phyloP scores from a whole-genome alignment of 2,797 vertebrate species.

The Diplodus sargus region DNA sequence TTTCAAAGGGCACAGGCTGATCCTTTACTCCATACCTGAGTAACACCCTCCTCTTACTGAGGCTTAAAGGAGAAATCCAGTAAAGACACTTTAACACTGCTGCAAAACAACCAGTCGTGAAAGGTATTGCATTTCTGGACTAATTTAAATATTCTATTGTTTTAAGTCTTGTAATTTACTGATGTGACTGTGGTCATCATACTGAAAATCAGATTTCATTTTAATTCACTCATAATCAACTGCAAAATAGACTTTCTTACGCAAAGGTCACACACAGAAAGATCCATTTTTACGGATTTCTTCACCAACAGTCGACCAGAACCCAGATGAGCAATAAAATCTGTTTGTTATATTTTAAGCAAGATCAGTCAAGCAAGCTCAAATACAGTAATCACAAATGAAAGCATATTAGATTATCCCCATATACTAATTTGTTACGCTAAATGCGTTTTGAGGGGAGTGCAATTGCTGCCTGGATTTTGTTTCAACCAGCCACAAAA shows the following conservation, averaged over 20 bases:
- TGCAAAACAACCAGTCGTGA: constrained; percentile 5
- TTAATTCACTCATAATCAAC: background rate
- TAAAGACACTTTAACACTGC: constrained; percentile 23
- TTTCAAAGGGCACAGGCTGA: constrained; percentile 64
- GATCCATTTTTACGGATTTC: background rate
- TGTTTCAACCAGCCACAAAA: too few relatives aligned
- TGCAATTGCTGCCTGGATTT: too few relatives aligned
- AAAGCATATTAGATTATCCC: background rate
- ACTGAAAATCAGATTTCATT: background rate
- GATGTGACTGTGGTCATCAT: background rate
- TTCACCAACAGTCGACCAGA: background rate
- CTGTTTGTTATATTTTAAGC: background rate
- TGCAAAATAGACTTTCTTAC: background rate
- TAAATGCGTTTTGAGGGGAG: too few relatives aligned
- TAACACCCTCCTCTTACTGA: constrained; percentile 47
- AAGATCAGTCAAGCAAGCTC: background rate
- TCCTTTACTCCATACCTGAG: constrained; percentile 47
- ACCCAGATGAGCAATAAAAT: background rate
- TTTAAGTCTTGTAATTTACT: background rate
- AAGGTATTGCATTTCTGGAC: constrained; percentile 13
- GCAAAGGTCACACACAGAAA: background rate
- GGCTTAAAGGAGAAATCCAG: constrained; percentile 54
- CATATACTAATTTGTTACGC: background rate
- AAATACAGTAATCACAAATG: background rate
- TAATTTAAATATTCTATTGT: background rate